phyloP scores from a whole-genome alignment of 2,797 vertebrate species.

The Sebastes hubbsi region DNA sequence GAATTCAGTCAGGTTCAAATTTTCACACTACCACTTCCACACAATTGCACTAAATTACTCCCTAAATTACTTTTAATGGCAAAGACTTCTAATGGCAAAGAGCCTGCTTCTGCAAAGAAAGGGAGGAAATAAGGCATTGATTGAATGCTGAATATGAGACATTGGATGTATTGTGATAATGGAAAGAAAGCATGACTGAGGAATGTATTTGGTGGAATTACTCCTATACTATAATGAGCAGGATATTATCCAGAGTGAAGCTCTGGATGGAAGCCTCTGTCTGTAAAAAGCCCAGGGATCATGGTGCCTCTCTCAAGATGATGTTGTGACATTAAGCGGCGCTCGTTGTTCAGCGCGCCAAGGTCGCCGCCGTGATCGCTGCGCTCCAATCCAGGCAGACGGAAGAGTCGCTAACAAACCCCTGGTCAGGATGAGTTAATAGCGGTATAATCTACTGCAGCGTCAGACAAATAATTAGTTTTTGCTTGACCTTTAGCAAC shows the following conservation, averaged over 20 bases:
- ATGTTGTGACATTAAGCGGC: background rate
- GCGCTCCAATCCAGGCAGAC: background rate
- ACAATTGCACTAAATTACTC: slow-evolving; percentile 52
- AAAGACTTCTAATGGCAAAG: slow-evolving; percentile 36
- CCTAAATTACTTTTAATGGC: slow-evolving; percentile 46
- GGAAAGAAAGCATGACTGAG: slow-evolving; percentile 11
- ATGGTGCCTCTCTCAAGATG: background rate
- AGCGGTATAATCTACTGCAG: background rate
- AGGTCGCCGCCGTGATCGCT: background rate
- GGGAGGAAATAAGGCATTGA: slow-evolving; percentile 45
- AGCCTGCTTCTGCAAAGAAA: slow-evolving; percentile 10
- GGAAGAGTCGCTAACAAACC: background rate
- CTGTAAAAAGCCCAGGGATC: slow-evolving; percentile 13
- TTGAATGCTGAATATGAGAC: slow-evolving; percentile 36
- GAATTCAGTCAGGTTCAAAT: slow-evolving; percentile 33
- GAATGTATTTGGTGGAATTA: slow-evolving; percentile 25
- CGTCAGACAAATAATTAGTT: slow-evolving; percentile 31
- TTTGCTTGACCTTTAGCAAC: slow-evolving; percentile 37
- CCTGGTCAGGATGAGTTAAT: slow-evolving; percentile 4
- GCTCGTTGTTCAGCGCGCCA: background rate
- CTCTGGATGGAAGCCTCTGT: background rate
- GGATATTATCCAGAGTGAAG: slow-evolving; percentile 6
- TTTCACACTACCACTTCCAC: slow-evolving; percentile 13
- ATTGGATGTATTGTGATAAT: slow-evolving; percentile 35
- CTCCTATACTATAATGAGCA: slow-evolving; percentile 9